A percentile compares a stretch with the other conserved stretches of the same genome.
Conservation (phyloP, 2,888 invertebrate genomes). For the Argyresthia albistria region DNA sequence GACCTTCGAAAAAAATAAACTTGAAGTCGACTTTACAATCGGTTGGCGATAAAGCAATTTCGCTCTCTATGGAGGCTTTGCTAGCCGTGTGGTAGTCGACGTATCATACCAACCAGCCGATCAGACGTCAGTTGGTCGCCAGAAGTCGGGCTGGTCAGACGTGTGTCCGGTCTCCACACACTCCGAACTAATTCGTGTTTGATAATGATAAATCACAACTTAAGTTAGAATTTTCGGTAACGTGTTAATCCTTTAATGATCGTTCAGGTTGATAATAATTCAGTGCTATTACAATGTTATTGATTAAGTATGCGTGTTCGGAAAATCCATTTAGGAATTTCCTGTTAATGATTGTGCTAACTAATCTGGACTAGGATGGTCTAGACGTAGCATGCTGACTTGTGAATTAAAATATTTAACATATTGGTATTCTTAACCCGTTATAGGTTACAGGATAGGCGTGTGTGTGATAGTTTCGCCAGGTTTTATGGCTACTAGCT, state of each 20-base stretch:
- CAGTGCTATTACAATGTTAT: not conserved
- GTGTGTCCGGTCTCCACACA: slow-evolving; percentile 17
- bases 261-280: not conserved
- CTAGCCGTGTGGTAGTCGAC: not conserved
- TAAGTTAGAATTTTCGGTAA: too few species aligned
- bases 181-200: too few species aligned
- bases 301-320: not conserved
- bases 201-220: not conserved
- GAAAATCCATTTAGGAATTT: not conserved
- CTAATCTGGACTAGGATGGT: not conserved
- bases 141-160: slow-evolving; percentile 41
- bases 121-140: slow-evolving; percentile 58
- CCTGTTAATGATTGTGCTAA: not conserved
- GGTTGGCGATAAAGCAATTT: slow-evolving; percentile 35
- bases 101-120: slow-evolving; percentile 7
- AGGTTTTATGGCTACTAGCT: too few species aligned
- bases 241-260: too few species aligned
- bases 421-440: too few species aligned
- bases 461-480: too few species aligned
- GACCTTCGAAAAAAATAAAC: slow-evolving; percentile 41
- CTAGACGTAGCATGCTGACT: too few species aligned
- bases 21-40: slow-evolving; percentile 13
- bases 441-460: too few species aligned
- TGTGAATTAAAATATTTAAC: too few species aligned
- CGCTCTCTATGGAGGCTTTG: slow-evolving; percentile 42